Conservation (phyloP, 1,140 invertebrate species). For the Plutomurus gul region DNA sequence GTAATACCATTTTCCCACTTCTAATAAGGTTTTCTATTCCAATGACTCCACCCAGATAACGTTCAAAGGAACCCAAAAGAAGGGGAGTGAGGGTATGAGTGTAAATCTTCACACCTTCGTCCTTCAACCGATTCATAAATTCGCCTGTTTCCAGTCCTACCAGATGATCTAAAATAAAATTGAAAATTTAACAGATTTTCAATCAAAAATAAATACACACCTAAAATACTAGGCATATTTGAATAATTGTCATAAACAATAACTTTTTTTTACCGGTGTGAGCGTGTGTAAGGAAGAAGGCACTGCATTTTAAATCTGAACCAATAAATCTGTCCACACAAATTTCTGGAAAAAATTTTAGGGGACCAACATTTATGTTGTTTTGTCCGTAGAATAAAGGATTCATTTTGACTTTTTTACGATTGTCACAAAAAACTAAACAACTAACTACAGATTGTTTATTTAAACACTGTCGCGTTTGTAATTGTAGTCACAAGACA, state of each 20-base stretch:
- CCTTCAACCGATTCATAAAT: conserved; percentile 53
- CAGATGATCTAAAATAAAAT: conserved; percentile 64
- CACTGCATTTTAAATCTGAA: conserved; percentile 60
- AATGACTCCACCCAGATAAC: conserved; percentile 40
- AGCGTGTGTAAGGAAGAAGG: conserved; percentile 71
- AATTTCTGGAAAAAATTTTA: conserved; percentile 67
- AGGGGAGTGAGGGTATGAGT: conserved; percentile 34
- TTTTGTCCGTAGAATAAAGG: conserved; percentile 47
- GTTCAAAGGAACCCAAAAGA: conserved; percentile 13
- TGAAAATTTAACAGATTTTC: not conserved
- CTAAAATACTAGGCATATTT: not conserved
- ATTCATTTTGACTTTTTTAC: too few relatives aligned
- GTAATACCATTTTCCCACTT: conserved; percentile 55
- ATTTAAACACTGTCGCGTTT: too few relatives aligned
- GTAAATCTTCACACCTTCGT: conserved; percentile 38
- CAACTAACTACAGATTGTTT: too few relatives aligned
- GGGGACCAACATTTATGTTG: conserved; percentile 59
- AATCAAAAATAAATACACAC: not conserved
- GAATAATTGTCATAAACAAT: not conserved
- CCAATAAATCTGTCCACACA: conserved; percentile 66
- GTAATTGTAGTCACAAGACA: too few relatives aligned
- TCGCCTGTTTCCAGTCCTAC: conserved; percentile 60
- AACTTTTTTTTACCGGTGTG: conserved; percentile 57
- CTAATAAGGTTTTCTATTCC: conserved; percentile 46
- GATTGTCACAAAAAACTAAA: too few relatives aligned